A percentile compares a stretch with the other conserved stretches of the same genome.
Conservation (phyloP, 2,113 vertebrate species). For the Cnemophilus loriae region DNA sequence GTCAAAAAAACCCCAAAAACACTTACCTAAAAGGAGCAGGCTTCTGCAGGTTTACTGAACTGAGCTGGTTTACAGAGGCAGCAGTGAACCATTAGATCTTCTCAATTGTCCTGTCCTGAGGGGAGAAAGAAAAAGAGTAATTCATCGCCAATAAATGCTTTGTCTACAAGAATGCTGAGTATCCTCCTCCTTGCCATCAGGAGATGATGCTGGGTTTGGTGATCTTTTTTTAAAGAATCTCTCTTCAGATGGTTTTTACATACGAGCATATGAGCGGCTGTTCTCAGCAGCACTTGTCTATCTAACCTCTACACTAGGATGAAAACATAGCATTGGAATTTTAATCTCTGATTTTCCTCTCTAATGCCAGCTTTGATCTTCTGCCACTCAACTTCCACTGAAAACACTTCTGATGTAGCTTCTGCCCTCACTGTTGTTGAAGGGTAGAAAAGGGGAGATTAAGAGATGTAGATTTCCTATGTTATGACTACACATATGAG, state of each 20-base stretch:
- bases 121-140: neutral
- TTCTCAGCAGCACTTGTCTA: neutral
- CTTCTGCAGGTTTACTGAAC: neutral
- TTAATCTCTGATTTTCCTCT: neutral
- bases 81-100: neutral
- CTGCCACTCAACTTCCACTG: neutral
- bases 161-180: neutral
- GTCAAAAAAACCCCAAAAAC: rapidly evolving
- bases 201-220: neutral
- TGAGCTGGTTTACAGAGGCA: neutral
- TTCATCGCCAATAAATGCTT: neutral
- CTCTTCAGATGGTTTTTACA: neutral
- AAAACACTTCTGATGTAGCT: neutral
- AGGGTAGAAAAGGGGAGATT: neutral
- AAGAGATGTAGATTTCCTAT: neutral
- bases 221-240: neutral
- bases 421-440: neutral
- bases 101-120: neutral
- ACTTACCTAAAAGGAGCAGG: neutral
- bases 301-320: neutral
- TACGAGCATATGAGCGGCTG: neutral
- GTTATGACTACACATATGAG: neutral
- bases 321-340: neutral
- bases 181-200: neutral
- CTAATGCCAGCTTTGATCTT: neutral